Conservation (phyloP, 2,797 vertebrate genomes). For the Microhierax caerulescens region DNA sequence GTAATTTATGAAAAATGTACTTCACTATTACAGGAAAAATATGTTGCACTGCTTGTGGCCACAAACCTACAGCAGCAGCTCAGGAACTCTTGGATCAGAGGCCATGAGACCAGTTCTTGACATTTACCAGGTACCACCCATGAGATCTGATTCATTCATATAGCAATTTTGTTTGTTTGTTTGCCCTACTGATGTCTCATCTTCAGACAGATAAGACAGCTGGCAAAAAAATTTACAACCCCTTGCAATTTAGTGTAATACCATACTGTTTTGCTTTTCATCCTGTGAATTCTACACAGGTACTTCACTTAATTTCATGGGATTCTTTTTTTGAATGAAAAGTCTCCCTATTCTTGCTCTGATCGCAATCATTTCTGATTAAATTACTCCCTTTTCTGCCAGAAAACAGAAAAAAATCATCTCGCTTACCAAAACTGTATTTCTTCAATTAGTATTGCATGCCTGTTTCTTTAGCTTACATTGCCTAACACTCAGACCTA, state of each 20-base stretch:
- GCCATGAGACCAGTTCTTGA: background rate
- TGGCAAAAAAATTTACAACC: background rate
- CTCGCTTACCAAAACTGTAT: background rate
- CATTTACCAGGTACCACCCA: slow-evolving; percentile 44
- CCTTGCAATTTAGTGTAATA: background rate
- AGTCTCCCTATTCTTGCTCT: background rate
- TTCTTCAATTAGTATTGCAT: background rate
- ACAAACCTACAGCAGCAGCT: slow-evolving; percentile 54
- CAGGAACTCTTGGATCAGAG: slow-evolving; percentile 46
- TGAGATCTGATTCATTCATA: slow-evolving; percentile 16
- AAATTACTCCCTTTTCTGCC: background rate
- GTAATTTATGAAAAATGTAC: slow-evolving; percentile 64
- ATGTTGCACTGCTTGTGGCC: slow-evolving; percentile 54
- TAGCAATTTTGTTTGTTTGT: background rate
- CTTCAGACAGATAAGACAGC: background rate
- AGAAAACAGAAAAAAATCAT: background rate
- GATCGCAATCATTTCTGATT: background rate
- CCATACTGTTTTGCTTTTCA: background rate
- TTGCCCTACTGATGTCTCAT: background rate
- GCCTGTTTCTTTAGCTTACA: background rate
- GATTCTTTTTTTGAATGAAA: background rate
- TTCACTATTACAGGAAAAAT: slow-evolving; percentile 66
- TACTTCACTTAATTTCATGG: background rate
- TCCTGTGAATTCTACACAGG: background rate
- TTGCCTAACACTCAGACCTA: background rate